Evolutionary conservation across 2,888 invertebrate genomes (phyloP).

Genomic region (Cryptus viduatorius): DNA sequence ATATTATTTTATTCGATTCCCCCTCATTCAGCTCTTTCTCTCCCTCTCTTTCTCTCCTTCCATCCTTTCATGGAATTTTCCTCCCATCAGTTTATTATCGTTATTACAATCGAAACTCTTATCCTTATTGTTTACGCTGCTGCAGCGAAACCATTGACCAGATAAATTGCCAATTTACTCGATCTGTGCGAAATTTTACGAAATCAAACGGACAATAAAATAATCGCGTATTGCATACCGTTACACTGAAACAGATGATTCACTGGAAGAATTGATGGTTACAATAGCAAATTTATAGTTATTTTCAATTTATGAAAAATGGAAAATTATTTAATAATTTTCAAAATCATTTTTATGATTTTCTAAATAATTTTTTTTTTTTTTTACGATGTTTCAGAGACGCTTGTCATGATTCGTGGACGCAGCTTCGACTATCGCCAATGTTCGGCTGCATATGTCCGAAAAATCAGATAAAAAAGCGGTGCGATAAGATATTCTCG

Average conservation of each 20-base stretch:
- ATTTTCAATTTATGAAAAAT: no score
- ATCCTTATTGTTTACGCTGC: not conserved
- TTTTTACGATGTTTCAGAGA: constrained; percentile 87
- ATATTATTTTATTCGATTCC: constrained; percentile 50
- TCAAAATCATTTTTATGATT: no score
- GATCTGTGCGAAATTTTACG: not conserved
- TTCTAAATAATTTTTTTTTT: not conserved
- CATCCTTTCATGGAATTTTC: not conserved
- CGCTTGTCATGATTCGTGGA: constrained; percentile 95
- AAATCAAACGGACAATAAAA: not conserved
- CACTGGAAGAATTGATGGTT: no score
- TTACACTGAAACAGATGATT: no score
- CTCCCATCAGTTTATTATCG: constrained; percentile 30
- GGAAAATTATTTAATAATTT: no score
- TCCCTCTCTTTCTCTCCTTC: constrained; percentile 8
- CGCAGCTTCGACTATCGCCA: constrained; percentile 93
- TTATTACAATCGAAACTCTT: constrained; percentile 33
- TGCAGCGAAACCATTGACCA: not conserved
- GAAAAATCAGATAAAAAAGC: constrained; percentile 94
- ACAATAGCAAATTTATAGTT: no score
- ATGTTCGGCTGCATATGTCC: constrained; percentile 98
- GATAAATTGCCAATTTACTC: not conserved
- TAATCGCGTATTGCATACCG: not conserved
- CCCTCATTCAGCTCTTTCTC: not conserved
- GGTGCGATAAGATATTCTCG: constrained; percentile 95